phyloP scores from a whole-genome alignment of 2,797 vertebrate species.

The Gallinago nigripennis region DNA sequence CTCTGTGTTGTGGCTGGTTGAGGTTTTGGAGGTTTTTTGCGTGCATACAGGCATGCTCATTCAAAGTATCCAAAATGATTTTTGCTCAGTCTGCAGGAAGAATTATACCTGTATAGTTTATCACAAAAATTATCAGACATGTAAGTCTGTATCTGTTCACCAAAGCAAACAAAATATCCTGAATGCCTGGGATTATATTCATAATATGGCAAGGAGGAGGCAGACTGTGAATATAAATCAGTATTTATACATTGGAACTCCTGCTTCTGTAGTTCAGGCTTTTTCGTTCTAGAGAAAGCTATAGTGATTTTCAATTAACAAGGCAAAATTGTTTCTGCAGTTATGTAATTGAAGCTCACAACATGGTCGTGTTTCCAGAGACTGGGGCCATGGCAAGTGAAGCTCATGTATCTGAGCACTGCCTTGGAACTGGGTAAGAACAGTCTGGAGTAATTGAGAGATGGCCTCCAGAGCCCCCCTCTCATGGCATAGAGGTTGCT shows the following conservation, averaged over 20 bases:
- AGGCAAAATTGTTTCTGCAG: neutral
- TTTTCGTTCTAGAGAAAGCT: neutral
- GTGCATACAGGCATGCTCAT: neutral
- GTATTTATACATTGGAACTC: neutral
- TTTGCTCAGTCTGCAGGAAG: neutral
- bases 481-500: neutral
- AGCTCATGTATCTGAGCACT: neutral
- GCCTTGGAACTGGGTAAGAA: neutral
- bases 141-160: neutral
- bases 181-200: neutral
- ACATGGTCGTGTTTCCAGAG: accelerated
- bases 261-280: neutral
- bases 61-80: neutral
- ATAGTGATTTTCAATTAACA: neutral
- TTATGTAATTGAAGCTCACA: neutral
- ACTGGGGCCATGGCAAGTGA: accelerated
- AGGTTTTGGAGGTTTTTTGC: accelerated
- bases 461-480: accelerated
- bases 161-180: neutral
- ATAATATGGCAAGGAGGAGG: neutral
- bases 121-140: neutral
- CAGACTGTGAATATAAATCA: neutral
- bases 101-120: neutral
- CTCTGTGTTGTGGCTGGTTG: neutral
- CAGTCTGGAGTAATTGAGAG: neutral